Conservation (phyloP, 1,140 invertebrate species). For the Caenorhabditis tropicalis region DNA sequence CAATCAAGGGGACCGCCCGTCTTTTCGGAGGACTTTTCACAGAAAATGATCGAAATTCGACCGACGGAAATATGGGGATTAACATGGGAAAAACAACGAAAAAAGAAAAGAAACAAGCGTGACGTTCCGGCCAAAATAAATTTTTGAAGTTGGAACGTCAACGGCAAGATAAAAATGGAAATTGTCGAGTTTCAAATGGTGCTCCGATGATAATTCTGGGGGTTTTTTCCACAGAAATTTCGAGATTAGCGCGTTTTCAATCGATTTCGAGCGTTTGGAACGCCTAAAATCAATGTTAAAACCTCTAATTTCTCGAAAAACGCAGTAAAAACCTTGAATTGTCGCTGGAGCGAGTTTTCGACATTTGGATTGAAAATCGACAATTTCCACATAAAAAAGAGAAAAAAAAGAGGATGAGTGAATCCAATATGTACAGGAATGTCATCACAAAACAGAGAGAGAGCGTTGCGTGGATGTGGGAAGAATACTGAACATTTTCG, state of each 20-base stretch:
- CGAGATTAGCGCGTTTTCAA: too few relatives aligned
- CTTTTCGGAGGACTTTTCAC: not conserved
- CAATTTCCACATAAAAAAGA: not conserved
- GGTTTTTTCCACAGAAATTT: not conserved
- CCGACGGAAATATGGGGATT: not conserved
- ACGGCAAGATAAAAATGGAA: not conserved
- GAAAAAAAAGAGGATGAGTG: not conserved
- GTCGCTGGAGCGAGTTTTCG: too few relatives aligned
- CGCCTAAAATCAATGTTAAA: too few relatives aligned
- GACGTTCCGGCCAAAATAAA: constrained; percentile 17
- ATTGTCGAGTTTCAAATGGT: not conserved
- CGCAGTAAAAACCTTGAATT: too few relatives aligned
- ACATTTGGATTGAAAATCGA: not conserved
- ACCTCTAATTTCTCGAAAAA: too few relatives aligned
- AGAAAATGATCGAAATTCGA: not conserved
- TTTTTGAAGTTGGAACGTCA: constrained; percentile 39
- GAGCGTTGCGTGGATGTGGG: not conserved
- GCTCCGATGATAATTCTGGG: not conserved
- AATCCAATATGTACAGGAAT: constrained; percentile 44
- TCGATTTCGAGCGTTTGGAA: too few relatives aligned
- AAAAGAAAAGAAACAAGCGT: not conserved
- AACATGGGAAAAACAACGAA: not conserved
- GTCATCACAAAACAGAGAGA: constrained; percentile 1
- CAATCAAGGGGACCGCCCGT: not conserved
- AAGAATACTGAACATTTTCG: not conserved